Evolutionary conservation across 1,140 invertebrate genomes (phyloP), one percentile per base, ranked within the genome.

Genomic region (Portunus trituberculatus): DNA sequence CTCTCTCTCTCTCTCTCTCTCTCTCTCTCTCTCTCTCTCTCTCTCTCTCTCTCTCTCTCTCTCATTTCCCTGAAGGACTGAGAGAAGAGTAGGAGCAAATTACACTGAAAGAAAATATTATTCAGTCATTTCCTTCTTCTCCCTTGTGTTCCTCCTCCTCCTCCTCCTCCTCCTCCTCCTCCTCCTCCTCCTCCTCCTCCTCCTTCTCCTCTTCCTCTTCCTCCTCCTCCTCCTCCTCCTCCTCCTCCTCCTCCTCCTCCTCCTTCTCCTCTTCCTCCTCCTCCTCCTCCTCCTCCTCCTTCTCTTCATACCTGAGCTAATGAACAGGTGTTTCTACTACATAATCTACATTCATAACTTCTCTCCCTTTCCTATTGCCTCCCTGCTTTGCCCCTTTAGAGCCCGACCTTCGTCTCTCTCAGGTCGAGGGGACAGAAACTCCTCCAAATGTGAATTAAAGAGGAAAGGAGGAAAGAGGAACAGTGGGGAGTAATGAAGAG

Each of bases 1-100:
- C 86, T 87, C 86, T 87, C 86, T 87, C 86, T 87, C 86, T 87
- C 84, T 87, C 84, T 87, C 84, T 87, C 84, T 87, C 84, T 87
- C 84, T 87, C 84, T 87, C 84, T 87, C 84, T 87, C 84, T 87
- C 84, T 87, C 84, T 87, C 84, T 87, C 84, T 87, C 84, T 31
- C 84, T 87, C 84, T 87, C 84, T 87, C 84, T 87, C 84, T 87
- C 29, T 32, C 39, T 46, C 39, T 76, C 67, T 76, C 67, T 76
- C 25, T 76, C 12, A 76, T 76, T 76, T 76, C 67, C 67, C 67
- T 76, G 67, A 76, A 76, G 67, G 25, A 76, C 67, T 25, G 16
- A 25, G 67, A 7, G 67, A 76, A 25, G 67, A 25, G 67, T 76
- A n/a, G 67, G 6, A 76, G 67, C 67, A 76, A 76, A 76, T 76